A percentile compares a stretch with the other conserved stretches of the same genome.
phyloP scores from a whole-genome alignment of 2,113 vertebrate genomes.

The Eudyptes chrysolophus region DNA sequence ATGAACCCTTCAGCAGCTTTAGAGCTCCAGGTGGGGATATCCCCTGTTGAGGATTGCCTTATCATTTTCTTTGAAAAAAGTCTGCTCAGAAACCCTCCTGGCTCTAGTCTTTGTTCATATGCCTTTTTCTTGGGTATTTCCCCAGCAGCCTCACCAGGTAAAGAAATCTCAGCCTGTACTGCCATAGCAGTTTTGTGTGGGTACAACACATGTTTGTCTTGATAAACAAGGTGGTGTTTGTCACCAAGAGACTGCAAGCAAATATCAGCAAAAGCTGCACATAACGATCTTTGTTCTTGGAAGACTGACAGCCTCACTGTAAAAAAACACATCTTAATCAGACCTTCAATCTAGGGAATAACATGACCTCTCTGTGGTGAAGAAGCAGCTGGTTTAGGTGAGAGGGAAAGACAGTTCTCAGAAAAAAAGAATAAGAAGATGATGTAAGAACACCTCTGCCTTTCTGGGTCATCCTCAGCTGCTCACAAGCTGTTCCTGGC shows the following conservation, averaged over 20 bases:
- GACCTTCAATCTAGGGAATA: background rate
- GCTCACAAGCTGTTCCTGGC: background rate
- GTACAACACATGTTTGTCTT: background rate
- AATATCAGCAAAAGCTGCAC: background rate
- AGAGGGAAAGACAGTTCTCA: background rate
- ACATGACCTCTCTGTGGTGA: background rate
- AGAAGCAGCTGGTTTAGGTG: background rate
- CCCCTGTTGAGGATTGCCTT: background rate
- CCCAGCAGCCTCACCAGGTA: background rate
- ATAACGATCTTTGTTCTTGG: background rate
- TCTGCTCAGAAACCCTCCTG: background rate
- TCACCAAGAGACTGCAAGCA: background rate
- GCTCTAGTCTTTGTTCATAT: background rate
- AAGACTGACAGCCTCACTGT: background rate
- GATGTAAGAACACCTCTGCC: background rate
- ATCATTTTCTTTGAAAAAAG: background rate
- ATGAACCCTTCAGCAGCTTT: background rate
- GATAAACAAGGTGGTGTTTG: background rate
- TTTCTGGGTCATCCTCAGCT: conserved; percentile 25
- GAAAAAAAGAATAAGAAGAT: background rate
- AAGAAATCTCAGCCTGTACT: background rate
- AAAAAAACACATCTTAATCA: background rate
- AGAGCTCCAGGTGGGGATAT: background rate
- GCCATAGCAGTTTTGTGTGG: background rate
- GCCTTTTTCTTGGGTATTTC: background rate